A percentile compares a stretch with the other conserved stretches of the same genome.
Evolutionary conservation across 2,797 vertebrate genomes (phyloP).

Genomic region (Nasua narica): DNA sequence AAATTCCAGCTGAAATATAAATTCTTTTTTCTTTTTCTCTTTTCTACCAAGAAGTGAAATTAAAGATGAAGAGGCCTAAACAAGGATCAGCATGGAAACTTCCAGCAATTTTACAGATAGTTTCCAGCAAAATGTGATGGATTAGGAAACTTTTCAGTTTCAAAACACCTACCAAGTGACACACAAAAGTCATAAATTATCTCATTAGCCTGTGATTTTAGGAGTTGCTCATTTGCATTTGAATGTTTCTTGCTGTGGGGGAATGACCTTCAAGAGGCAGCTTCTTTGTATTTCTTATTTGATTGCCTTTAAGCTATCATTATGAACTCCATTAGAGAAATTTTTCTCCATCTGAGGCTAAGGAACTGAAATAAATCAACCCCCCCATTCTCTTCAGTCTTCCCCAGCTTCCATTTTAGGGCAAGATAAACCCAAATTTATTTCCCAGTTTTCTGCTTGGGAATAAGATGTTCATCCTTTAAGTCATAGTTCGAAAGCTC

Average conservation of each 20-base stretch:
- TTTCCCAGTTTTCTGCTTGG: conserved; percentile 2
- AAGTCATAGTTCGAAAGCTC: background rate
- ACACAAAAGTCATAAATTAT: background rate
- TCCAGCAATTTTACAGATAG: background rate
- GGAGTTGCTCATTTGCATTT: background rate
- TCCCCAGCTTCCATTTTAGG: background rate
- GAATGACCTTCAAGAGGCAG: conserved; percentile 3
- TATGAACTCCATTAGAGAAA: background rate
- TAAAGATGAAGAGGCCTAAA: background rate
- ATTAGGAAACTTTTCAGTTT: background rate
- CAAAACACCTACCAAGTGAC: background rate
- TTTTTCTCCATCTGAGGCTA: background rate
- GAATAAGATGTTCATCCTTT: background rate
- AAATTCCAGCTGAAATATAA: background rate
- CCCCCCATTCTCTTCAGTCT: background rate
- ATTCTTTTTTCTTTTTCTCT: background rate
- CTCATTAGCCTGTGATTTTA: background rate
- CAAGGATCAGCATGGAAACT: conserved; percentile 19
- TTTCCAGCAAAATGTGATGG: conserved; percentile 13
- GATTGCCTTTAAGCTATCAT: background rate
- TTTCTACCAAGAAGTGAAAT: background rate
- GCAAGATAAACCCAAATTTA: background rate
- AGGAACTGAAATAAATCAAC: background rate
- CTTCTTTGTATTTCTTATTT: conserved; percentile 3
- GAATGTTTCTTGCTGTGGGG: background rate